Evolutionary conservation across 2,797 vertebrate species (phyloP).

Genomic region (Ptychadena robeensis): DNA sequence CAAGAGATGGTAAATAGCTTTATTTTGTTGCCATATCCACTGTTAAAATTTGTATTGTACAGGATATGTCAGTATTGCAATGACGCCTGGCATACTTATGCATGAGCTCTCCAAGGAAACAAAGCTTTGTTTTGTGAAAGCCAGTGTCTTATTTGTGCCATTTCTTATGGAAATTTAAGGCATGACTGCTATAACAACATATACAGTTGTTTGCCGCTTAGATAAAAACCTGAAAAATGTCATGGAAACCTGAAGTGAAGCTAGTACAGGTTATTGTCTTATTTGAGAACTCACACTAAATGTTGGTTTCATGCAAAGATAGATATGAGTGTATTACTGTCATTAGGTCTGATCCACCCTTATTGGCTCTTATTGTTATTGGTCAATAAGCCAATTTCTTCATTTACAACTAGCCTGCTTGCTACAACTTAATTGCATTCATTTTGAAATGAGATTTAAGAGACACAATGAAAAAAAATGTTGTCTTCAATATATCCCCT

Average conservation of each 20-base stretch:
- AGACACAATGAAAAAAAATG: no score
- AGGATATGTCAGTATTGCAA: not conserved
- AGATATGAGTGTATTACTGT: not conserved
- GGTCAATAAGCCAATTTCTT: no score
- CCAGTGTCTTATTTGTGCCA: conserved; percentile 1
- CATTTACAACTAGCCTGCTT: no score
- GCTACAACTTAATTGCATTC: no score
- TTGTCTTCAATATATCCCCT: no score
- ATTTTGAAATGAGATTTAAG: no score
- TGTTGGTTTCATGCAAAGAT: conserved; percentile 16
- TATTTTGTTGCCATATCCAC: not conserved
- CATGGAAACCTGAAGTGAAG: conserved; percentile 41
- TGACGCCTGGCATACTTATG: conserved; percentile 17
- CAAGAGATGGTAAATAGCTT: not conserved
- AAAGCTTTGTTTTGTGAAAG: conserved; percentile 30
- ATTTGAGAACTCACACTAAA: conserved; percentile 10
- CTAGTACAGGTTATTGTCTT: conserved; percentile 42
- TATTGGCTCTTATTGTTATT: no score
- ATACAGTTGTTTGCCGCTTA: conserved; percentile 30
- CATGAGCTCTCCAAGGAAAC: conserved; percentile 20
- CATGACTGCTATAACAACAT: not conserved
- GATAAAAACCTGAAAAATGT: conserved; percentile 49
- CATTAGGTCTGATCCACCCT: no score
- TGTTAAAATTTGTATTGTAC: not conserved
- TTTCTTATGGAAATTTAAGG: conserved; percentile 38